These are phyloP conservation scores for Gnathonemus longibarbis DNA, from an alignment of 2,113 vertebrate genomes.

Conservation along the genomic window DNA sequence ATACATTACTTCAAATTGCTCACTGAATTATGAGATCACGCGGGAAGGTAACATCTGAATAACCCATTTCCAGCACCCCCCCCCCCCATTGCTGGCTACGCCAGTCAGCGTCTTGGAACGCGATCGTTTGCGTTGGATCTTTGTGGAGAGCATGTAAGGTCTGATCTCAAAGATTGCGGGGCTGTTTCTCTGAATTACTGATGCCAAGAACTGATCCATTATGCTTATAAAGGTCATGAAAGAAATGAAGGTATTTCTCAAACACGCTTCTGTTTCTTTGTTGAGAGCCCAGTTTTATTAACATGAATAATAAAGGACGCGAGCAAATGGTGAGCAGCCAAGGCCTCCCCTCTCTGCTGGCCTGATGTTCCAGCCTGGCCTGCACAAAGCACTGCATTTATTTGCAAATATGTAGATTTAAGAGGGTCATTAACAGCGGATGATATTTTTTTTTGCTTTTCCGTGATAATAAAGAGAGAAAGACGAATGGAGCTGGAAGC, in stretches of 20 bases:
- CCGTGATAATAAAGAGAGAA: not conserved
- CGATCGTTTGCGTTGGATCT: not conserved
- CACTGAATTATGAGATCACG: constrained; percentile 1
- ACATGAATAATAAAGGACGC: not conserved
- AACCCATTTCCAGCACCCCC: not conserved
- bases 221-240: constrained; percentile 13
- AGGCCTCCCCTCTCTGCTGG: not conserved
- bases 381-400: not conserved
- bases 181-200: not conserved
- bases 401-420: not conserved
- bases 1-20: constrained; percentile 9
- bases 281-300: not conserved
- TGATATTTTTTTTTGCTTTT: not conserved
- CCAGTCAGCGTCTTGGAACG: not conserved
- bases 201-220: not conserved
- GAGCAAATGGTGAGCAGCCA: not conserved
- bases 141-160: not conserved
- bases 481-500: not conserved
- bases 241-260: constrained; percentile 16
- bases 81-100: not conserved
- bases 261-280: not conserved
- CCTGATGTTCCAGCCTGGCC: not conserved
- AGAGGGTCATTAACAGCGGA: not conserved
- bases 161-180: not conserved
- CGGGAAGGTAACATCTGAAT: not conserved